These are phyloP conservation scores for Adelognathus sp. DNA, from an alignment of 2,888 invertebrate species.

Conservation along the genomic window DNA sequence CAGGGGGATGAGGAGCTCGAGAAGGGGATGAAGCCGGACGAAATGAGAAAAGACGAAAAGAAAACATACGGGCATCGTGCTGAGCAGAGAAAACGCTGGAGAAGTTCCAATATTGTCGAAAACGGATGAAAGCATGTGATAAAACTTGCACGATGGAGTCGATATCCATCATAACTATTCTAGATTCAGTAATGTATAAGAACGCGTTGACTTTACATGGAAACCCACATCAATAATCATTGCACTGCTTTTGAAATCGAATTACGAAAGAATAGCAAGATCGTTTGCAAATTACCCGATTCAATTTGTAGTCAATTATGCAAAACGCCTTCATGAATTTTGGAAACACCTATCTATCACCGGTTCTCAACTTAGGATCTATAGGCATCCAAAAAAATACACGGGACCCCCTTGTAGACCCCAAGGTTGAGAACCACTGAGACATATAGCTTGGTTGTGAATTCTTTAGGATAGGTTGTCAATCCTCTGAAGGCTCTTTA, in stretches of 20 bases:
- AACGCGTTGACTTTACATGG: not conserved
- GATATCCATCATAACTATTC: not conserved
- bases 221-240: not conserved
- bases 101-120: not conserved
- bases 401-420: too few relatives aligned
- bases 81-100: conserved; percentile 10
- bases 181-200: not conserved
- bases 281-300: too few relatives aligned
- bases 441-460: too few relatives aligned
- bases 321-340: too few relatives aligned
- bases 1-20: conserved; percentile 31
- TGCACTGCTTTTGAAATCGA: not conserved
- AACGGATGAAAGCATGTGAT: not conserved
- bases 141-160: not conserved
- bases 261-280: too few relatives aligned
- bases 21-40: conserved; percentile 39
- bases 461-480: too few relatives aligned
- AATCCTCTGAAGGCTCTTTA: too few relatives aligned
- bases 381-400: too few relatives aligned
- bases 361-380: too few relatives aligned
- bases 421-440: too few relatives aligned
- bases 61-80: conserved; percentile 27
- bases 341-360: too few relatives aligned
- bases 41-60: conserved; percentile 45
- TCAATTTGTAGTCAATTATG: too few relatives aligned